Evolutionary conservation across 2,888 invertebrate genomes (phyloP), one percentile per base, ranked within the genome.

Genomic region (Lydus trimaculatus): DNA sequence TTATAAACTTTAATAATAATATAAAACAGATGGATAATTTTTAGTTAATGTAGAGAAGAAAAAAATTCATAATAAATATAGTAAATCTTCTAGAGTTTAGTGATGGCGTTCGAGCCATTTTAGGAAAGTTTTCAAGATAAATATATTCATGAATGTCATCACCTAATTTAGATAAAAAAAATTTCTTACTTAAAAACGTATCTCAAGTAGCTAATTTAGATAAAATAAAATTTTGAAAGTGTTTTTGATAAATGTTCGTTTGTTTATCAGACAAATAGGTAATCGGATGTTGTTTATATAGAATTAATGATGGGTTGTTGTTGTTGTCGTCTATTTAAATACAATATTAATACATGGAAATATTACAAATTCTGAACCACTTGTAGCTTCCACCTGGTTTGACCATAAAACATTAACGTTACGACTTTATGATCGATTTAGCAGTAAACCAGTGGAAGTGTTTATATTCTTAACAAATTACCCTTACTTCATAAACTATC

Each of bases 391-490:
- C 81, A 81, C 81, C 80, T 80, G 81, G 79, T 78, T 79, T 78
- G 78, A 75, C 76, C 82, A 82, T 83, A 82, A 83, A 83, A 80
- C 80, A 81, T 83, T 81, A 81, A 82, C 80, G 81, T 81, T 81
- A 81, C 81, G 81, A 79, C 82, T 83, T 83, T 83, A 83, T 83
- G 83, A 83, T 83, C 83, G 83, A 83, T 83, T 82, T 78, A 80
- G 80, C 82, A 80, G 82, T 83, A 83, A 84, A 82, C 79, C 81
- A 79, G 80, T 77, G 76, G 80, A 83, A 82, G 83, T 83, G 84
- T 84, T 84, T 84, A 83, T 83, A 82, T 82, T 82, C 83, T 82
- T 81, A 83, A 83, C 83, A 83, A 83, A 83, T 84, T 82, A 81
- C 76, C 70, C 77, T 78, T 43, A 77, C 79, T 77, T 75, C 78